A percentile compares a stretch with the other conserved stretches of the same genome.
phyloP scores from a whole-genome alignment of 1,140 invertebrate genomes.

The Drosophila neocordata region DNA sequence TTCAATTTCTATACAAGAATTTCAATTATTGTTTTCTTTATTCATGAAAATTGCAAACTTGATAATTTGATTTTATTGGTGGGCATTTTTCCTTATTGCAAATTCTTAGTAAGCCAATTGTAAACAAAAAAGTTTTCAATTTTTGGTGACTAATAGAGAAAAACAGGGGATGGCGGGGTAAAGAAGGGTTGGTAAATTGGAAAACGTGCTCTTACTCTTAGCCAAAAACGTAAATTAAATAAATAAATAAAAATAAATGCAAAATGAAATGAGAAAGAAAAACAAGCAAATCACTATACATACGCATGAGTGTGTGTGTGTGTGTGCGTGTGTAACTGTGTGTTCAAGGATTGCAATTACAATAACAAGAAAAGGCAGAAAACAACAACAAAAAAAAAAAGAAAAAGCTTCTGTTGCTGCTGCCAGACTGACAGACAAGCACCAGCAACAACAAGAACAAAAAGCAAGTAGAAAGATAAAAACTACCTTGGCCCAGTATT shows the following conservation, averaged over 20 bases:
- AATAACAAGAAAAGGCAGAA: slow-evolving; percentile 44
- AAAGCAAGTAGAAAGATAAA: slow-evolving; percentile 76
- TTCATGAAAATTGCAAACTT: slow-evolving; percentile 1
- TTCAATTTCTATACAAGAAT: no score
- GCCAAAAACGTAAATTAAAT: slow-evolving; percentile 46
- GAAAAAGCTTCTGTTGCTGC: slow-evolving; percentile 16
- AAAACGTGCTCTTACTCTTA: slow-evolving; percentile 13
- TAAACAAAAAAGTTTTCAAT: slow-evolving; percentile 6
- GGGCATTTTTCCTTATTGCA: slow-evolving; percentile 13
- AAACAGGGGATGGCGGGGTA: background rate
- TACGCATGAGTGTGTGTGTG: slow-evolving; percentile 21
- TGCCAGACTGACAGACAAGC: slow-evolving; percentile 43
- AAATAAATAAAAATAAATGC: slow-evolving; percentile 51
- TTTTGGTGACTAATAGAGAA: slow-evolving; percentile 21
- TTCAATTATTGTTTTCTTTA: background rate
- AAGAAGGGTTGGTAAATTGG: no score
- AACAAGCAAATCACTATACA: slow-evolving; percentile 11
- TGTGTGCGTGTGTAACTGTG: slow-evolving; percentile 28
- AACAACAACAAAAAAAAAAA: slow-evolving; percentile 41
- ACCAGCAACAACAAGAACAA: slow-evolving; percentile 31
- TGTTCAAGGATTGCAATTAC: slow-evolving; percentile 76
- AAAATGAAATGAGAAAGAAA: slow-evolving; percentile 26
- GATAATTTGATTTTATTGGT: slow-evolving; percentile 1
- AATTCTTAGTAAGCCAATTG: slow-evolving; percentile 9
- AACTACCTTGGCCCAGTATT: slow-evolving; percentile 80